Conservation (phyloP, 2,113 vertebrate genomes). For the Melanostigma gelatinosum region DNA sequence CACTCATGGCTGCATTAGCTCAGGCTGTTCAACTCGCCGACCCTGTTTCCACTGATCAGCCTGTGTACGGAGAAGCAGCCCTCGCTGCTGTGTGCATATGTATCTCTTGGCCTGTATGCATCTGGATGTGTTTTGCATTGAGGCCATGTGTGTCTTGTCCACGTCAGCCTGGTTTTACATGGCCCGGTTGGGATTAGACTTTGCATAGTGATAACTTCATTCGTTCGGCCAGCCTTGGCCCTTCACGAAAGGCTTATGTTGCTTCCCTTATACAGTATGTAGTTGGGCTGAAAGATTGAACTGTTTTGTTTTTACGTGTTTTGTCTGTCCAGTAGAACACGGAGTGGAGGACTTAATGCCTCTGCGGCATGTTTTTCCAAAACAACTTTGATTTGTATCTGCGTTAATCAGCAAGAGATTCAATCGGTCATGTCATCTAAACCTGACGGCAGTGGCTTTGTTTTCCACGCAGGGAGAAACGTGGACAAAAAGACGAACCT, state of each 20-base stretch:
- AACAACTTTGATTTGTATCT: slow-evolving; percentile 41
- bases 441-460: neutral
- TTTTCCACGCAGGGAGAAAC: slow-evolving; percentile 23
- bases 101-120: neutral
- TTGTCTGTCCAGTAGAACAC: slow-evolving; percentile 8
- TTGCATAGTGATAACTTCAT: slow-evolving; percentile 65
- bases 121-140: slow-evolving; percentile 31
- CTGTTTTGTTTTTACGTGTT: slow-evolving; percentile 6
- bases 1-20: neutral
- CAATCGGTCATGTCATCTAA: slow-evolving; percentile 28
- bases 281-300: neutral
- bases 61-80: neutral
- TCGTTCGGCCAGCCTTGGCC: slow-evolving; percentile 51
- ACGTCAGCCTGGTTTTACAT: neutral
- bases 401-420: slow-evolving; percentile 28
- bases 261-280: slow-evolving; percentile 19
- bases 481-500: slow-evolving; percentile 3
- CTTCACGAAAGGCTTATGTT: slow-evolving; percentile 7
- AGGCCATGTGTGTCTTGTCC: slow-evolving; percentile 17
- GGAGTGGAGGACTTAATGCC: neutral
- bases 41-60: neutral
- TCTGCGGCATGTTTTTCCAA: slow-evolving; percentile 28
- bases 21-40: neutral
- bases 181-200: slow-evolving; percentile 21
- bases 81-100: neutral